Percentiles rank a stretch among this genome's conserved stretches.
phyloP scores from a whole-genome alignment of 1,140 invertebrate species.

The Macrotrachela quadricornifera region DNA sequence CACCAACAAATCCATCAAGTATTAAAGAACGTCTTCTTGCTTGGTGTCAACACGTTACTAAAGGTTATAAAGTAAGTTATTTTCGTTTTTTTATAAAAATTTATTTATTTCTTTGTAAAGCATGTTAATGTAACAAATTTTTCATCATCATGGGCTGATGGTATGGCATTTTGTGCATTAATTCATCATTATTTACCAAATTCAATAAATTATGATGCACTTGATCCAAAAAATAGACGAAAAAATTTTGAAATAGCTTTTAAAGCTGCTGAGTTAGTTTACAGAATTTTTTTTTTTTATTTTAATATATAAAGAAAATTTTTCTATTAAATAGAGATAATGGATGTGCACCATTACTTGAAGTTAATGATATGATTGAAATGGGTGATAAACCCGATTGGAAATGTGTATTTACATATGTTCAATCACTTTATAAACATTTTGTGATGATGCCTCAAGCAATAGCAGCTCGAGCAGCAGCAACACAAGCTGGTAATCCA shows the following conservation, averaged over 20 bases:
- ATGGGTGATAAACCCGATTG: constrained; percentile 53
- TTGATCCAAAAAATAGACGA: constrained; percentile 62
- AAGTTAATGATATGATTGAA: constrained; percentile 7
- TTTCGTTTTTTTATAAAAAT: not conserved
- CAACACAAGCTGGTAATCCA: no score
- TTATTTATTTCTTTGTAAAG: constrained; percentile 31
- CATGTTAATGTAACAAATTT: constrained; percentile 88
- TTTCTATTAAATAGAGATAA: not conserved
- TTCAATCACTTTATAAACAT: constrained; percentile 62
- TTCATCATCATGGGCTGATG: constrained; percentile 81
- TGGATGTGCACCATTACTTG: constrained; percentile 6
- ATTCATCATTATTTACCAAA: constrained; percentile 85
- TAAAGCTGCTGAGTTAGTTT: constrained; percentile 67
- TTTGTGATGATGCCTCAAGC: not conserved
- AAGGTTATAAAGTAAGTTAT: constrained; percentile 6
- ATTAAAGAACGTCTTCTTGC: constrained; percentile 6
- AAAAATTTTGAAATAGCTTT: constrained; percentile 91
- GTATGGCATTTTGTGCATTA: constrained; percentile 81
- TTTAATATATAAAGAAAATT: not conserved
- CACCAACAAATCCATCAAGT: not conserved
- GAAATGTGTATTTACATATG: constrained; percentile 98
- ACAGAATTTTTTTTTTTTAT: not conserved
- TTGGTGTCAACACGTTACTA: constrained; percentile 2
- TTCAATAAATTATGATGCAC: constrained; percentile 68
- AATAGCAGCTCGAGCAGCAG: no score